Evolutionary conservation across 2,797 vertebrate species (phyloP), one percentile per base, ranked within the genome.

Genomic region (Dermochelys coriacea): DNA sequence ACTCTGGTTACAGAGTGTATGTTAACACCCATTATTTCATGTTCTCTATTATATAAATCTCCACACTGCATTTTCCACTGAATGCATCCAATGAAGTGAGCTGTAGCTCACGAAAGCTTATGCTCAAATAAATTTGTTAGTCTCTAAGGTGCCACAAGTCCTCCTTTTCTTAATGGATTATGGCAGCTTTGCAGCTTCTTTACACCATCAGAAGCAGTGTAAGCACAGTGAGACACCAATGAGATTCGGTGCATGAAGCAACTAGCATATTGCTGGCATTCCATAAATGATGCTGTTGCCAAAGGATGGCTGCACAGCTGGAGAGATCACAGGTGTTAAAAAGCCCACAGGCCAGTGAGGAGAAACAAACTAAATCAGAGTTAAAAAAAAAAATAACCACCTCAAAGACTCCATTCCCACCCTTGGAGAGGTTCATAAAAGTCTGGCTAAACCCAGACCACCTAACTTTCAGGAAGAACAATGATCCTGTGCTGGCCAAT

Each of bases 371-470:
- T 10, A 29, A 89, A 80, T 1, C 88, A 84, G 91, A 92, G 68
- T 23, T 5, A 41, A 49, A 4, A 50, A 92, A 87, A 94, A 75
- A 37, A 41, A 0, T 64, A 85, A 81, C 87, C 6, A 0, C 91
- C 93, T 92, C 94, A 86, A 12, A 55, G 85, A 68, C 75, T 82
- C 77, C 80, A 88, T 88, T 45, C 88, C 93, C n/a, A 88, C 6
- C 55, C 88, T 91, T 90, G 95, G 96, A 97, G 93, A 95, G 93
- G 84, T 87, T 97, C 79, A 37, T 82, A 71, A 91, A 86, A 95
- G 88, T 64, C 85, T 54, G 0, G 0, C 0, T 1, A 14, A 90
- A 95, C 93, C 93, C 91, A 92, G 96, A 96, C 97, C 96, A 97
- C 97, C 96, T 96, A 96, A 96, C 68, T 93, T 94, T 95, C 77